phyloP scores from a whole-genome alignment of 2,797 vertebrate species.

The Sciaenops ocellatus region DNA sequence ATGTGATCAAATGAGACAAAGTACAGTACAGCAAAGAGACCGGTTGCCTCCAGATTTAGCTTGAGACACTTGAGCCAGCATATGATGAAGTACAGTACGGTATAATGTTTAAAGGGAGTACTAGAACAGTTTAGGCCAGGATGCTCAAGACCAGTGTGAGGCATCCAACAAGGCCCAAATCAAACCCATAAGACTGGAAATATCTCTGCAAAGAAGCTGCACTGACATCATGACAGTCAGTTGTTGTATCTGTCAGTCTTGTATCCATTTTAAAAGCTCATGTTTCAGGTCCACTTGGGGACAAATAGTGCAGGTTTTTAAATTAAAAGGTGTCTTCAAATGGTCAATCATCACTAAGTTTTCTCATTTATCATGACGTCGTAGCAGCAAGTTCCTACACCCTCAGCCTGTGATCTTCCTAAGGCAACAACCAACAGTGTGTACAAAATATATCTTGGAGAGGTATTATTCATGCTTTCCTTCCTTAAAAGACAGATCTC shows the following conservation, averaged over 20 bases:
- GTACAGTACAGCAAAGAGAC: slow-evolving; percentile 12
- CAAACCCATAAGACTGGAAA: not conserved
- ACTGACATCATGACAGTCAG: not conserved
- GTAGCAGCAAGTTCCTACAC: not conserved
- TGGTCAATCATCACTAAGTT: not conserved
- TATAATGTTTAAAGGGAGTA: not conserved
- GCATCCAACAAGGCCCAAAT: not conserved
- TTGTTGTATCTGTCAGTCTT: not conserved
- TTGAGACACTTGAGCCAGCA: not conserved
- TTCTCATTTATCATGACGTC: not conserved
- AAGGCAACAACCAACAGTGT: not conserved
- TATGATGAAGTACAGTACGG: not conserved
- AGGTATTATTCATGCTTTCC: not conserved
- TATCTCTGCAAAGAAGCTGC: not conserved
- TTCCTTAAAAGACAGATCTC: not conserved
- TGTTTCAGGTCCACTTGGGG: not conserved
- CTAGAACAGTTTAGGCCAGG: not conserved
- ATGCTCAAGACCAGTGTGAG: not conserved
- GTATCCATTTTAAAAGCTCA: not conserved
- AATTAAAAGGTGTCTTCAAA: not conserved
- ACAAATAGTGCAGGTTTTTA: not conserved
- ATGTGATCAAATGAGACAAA: not conserved
- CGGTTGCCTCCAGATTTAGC: not conserved
- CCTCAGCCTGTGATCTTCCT: not conserved
- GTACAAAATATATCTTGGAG: not conserved